Percentiles rank a stretch among this genome's conserved stretches.
Conservation (phyloP, 2,113 vertebrate species). For the Phycodurus eques region DNA sequence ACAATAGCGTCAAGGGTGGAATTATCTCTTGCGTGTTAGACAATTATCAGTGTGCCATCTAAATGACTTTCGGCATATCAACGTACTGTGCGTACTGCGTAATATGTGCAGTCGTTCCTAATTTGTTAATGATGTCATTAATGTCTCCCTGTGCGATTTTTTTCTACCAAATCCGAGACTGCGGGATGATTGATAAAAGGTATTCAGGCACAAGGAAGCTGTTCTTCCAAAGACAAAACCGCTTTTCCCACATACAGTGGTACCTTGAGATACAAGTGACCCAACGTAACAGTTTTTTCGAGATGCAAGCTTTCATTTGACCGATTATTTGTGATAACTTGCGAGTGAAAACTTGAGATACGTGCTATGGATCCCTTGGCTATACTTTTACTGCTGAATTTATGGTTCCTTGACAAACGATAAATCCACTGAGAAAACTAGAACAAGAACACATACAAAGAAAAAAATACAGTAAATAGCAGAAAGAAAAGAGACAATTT, state of each 20-base stretch:
- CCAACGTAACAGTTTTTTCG: too few species aligned
- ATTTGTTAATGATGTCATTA: not conserved
- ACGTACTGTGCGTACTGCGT: not conserved
- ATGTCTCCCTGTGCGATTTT: not conserved
- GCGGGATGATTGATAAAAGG: not conserved
- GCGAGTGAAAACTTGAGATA: too few species aligned
- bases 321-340: too few species aligned
- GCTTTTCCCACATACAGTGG: not conserved
- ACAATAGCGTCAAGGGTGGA: constrained; percentile 17
- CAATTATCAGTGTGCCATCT: constrained; percentile 42
- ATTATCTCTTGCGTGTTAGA: constrained; percentile 16
- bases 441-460: too few species aligned
- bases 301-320: too few species aligned
- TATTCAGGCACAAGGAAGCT: not conserved
- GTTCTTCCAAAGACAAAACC: not conserved
- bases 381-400: too few species aligned
- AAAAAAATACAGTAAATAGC: too few species aligned
- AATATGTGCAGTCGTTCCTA: not conserved
- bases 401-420: too few species aligned
- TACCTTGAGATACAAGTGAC: too few species aligned
- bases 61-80: constrained; percentile 12
- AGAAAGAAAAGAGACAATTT: too few species aligned
- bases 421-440: too few species aligned
- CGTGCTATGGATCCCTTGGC: too few species aligned
- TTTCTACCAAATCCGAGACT: not conserved